A percentile compares a stretch with the other conserved stretches of the same genome.
Evolutionary conservation across 1,140 invertebrate species (phyloP).

Genomic region (Hyphantria cunea): DNA sequence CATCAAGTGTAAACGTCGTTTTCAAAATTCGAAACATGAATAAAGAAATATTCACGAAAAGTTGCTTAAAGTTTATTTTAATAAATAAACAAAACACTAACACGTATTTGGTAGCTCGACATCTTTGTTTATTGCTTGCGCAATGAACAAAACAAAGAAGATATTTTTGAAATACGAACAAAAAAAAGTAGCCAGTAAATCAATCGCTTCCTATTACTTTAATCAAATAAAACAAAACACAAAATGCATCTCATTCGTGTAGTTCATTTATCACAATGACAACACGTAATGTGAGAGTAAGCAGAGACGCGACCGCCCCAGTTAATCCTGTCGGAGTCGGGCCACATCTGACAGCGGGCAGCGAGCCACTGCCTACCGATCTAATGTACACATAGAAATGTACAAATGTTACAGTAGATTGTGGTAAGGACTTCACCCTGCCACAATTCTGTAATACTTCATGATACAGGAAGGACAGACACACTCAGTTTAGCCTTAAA

Average conservation of each 20-base stretch:
- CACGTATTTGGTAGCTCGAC: too few relatives aligned
- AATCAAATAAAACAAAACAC: neutral
- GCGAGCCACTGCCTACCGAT: constrained; percentile 22
- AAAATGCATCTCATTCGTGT: neutral
- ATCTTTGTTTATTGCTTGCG: too few relatives aligned
- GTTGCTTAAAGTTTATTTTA: too few relatives aligned
- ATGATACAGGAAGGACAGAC: too few relatives aligned
- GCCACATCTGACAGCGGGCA: constrained; percentile 57
- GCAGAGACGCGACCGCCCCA: constrained; percentile 33
- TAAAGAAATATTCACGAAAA: too few relatives aligned
- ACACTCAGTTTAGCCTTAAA: too few relatives aligned
- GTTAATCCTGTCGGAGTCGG: constrained; percentile 54
- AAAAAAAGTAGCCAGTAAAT: neutral
- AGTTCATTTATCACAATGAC: neutral
- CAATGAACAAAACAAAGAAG: too few relatives aligned
- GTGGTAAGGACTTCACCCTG: neutral
- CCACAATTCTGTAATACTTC: too few relatives aligned
- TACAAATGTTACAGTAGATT: neutral
- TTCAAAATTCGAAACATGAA: too few relatives aligned
- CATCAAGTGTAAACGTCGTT: too few relatives aligned
- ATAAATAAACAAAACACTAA: too few relatives aligned
- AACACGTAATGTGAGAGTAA: constrained; percentile 39
- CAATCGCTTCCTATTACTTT: neutral
- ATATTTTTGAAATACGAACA: too few relatives aligned
- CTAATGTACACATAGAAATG: neutral